Base-by-base conservation (phyloP, 2,888 invertebrate genomes). In the Melanophora roralis region DNA sequence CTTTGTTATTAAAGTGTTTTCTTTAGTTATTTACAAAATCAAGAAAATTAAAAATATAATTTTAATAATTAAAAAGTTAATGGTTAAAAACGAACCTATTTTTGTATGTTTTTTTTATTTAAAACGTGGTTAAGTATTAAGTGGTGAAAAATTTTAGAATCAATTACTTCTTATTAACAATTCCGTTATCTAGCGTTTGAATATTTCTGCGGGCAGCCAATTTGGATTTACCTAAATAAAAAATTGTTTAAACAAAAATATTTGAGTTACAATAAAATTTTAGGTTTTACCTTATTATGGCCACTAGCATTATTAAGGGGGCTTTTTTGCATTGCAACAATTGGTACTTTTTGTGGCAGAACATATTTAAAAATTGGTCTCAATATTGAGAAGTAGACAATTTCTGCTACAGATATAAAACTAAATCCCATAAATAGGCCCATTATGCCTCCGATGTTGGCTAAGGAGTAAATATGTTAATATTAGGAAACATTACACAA, bases 401-500 rank as follows among this genome's bases (percentile, higher is more conserved):
- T 91, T 89, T 96, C 96, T 27, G 95, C 92, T 0, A 93, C 91
- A 67, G 96, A 95, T 86, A 96, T 92, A 84, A 95, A 93, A 85
- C 96, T 96, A 88, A 96, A 96, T 0, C 96, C 96, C 86, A 88
- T 83, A 87, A 95, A 95, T 0, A 96, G 91, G 0, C 96, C 95
- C 34, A 96, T 91, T 1, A 96, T 91, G 4, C 96, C 96, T 12
- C 96, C 96, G 0, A 94, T 94, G 86, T 94, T 95, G 0, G 95
- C 96, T 96, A 89, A 91, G 60, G 4, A n/a, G n/a, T n/a, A 32
- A 49, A 51, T 47, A 27, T 27, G 6, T 27, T 27, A 59, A 45
- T 21, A 36, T 38, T 40, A 53, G 21, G 9, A 16, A 34, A n/a
- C 16, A 14, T n/a, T n/a, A n/a, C n/a, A n/a, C n/a, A n/a, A n/a